A percentile compares a stretch with the other conserved stretches of the same genome.
These are phyloP conservation scores for Drosophila affinis DNA, from an alignment of 2,888 invertebrate genomes.

Conservation along the genomic window DNA sequence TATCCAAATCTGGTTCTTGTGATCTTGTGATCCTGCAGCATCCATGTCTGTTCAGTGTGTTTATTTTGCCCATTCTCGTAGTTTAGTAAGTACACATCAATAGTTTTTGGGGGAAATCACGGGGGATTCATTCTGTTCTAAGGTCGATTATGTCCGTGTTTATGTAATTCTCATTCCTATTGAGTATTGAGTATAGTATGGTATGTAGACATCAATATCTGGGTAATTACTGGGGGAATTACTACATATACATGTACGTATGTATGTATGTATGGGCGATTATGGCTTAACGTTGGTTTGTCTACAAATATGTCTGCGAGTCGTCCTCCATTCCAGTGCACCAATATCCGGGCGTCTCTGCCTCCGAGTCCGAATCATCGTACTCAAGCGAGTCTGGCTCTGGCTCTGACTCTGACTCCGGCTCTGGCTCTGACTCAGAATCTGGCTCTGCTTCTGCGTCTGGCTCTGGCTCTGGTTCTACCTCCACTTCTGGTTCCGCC, in stretches of 20 bases:
- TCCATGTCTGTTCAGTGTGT: not conserved
- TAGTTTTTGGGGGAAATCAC: not conserved
- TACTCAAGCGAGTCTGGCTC: not conserved
- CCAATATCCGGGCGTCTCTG: constrained; percentile 23
- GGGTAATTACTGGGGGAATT: constrained; percentile 10
- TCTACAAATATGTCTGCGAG: constrained; percentile 37
- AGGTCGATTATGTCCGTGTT: not conserved
- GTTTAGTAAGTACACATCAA: not conserved
- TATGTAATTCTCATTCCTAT: not conserved
- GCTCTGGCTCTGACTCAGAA: not conserved
- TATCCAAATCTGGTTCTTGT: not conserved
- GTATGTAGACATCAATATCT: constrained; percentile 2
- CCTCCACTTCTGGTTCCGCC: no score
- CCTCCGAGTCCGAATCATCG: constrained; percentile 12
- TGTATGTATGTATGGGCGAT: not conserved
- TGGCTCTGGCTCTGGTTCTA: no score
- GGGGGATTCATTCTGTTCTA: not conserved
- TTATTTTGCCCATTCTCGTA: not conserved
- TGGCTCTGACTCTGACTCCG: no score
- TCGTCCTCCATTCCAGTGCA: constrained; percentile 19
- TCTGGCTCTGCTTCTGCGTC: no score
- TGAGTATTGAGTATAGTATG: not conserved
- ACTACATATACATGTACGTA: not conserved
- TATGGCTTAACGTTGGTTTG: not conserved
- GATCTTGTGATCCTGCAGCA: no score